Evolutionary conservation across 2,113 vertebrate genomes (phyloP).

Genomic region (Phyllopteryx taeniolatus): DNA sequence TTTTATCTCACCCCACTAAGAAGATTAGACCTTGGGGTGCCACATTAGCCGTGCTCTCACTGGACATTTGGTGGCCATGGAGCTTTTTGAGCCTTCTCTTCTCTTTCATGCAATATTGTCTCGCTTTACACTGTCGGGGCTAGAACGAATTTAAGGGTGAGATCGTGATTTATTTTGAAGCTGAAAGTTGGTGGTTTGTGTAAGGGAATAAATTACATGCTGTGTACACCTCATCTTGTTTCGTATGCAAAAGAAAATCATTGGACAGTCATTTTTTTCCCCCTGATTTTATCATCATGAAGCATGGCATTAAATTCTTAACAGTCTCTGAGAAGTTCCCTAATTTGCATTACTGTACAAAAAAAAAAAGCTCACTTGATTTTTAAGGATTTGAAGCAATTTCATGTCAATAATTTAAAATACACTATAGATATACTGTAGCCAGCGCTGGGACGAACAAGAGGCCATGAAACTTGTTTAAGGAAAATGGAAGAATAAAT

Average conservation of each 20-base stretch:
- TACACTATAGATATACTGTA: slow-evolving; percentile 23
- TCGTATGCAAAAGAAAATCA: background rate
- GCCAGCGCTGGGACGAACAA: slow-evolving; percentile 30
- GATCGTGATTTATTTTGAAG: slow-evolving; percentile 44
- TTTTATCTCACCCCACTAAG: slow-evolving; percentile 96
- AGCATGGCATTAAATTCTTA: background rate
- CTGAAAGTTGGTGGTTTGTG: background rate
- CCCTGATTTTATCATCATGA: background rate
- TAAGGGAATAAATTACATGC: background rate
- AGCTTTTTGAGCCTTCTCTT: slow-evolving; percentile 82
- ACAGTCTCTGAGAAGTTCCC: background rate
- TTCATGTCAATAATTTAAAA: slow-evolving; percentile 51
- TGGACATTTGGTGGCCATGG: slow-evolving; percentile 82
- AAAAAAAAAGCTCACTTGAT: slow-evolving; percentile 3
- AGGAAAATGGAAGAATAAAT: slow-evolving; percentile 22
- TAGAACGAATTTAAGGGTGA: slow-evolving; percentile 41
- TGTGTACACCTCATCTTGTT: background rate
- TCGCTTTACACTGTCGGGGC: slow-evolving; percentile 76
- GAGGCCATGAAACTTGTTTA: slow-evolving; percentile 53
- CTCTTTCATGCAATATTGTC: slow-evolving; percentile 68
- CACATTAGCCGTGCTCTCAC: slow-evolving; percentile 96
- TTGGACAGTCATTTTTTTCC: background rate
- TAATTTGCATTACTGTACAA: too few relatives aligned
- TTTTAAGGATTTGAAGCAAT: slow-evolving; percentile 47
- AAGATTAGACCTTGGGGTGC: slow-evolving; percentile 98